Percentiles rank a stretch among this genome's conserved stretches.
Evolutionary conservation across 2,888 invertebrate species (phyloP).

Genomic region (Pseudolycoriella hygida): DNA sequence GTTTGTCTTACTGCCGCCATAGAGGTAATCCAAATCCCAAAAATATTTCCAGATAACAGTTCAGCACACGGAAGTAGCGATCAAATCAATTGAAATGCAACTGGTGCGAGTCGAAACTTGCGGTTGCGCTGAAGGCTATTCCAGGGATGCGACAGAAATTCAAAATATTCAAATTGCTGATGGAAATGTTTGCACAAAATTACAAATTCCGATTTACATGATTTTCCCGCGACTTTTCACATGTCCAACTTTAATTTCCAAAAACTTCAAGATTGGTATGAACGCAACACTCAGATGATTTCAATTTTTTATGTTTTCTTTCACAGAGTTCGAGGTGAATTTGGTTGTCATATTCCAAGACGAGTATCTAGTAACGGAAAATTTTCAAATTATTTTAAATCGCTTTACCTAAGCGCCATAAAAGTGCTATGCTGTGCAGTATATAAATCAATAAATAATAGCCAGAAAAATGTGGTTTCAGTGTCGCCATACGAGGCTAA

Average conservation of each 20-base stretch:
- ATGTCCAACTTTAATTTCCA: constrained; percentile 77
- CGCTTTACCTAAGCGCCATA: constrained; percentile 11
- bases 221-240: constrained; percentile 89
- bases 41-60: constrained; percentile 44
- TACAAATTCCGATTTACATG: constrained; percentile 85
- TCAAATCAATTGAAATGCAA: constrained; percentile 88
- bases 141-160: constrained; percentile 91
- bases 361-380: constrained; percentile 85
- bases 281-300: constrained; percentile 4
- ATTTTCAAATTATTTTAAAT: constrained; percentile 44
- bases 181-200: constrained; percentile 67
- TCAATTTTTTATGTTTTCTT: constrained; percentile 10
- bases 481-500: too few species aligned
- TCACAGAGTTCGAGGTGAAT: constrained; percentile 84
- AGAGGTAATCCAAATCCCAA: too few species aligned
- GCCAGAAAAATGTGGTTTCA: too few species aligned
- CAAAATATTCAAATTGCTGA: constrained; percentile 96
- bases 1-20: too few species aligned
- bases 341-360: constrained; percentile 83
- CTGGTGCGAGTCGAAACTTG: constrained; percentile 90
- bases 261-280: constrained; percentile 88
- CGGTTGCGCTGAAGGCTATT: constrained; percentile 78
- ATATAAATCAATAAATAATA: too few species aligned
- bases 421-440: background rate
- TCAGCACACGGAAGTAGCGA: constrained; percentile 61